phyloP scores from a whole-genome alignment of 2,113 vertebrate species.

The Neodontobutis hainanensis region DNA sequence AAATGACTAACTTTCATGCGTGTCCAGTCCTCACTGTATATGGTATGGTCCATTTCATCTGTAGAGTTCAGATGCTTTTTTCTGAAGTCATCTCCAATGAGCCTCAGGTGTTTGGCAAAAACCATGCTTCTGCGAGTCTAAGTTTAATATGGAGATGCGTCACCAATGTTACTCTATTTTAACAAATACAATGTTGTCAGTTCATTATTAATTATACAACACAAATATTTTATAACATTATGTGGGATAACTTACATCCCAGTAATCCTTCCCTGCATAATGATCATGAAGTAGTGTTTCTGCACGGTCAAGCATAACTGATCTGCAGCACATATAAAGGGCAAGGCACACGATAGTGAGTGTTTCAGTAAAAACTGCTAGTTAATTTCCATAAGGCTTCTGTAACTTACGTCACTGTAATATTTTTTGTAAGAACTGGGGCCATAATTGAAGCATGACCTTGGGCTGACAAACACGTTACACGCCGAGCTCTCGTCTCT shows the following conservation, averaged over 20 bases:
- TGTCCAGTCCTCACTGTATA: constrained; percentile 91
- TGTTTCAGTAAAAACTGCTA: too few species aligned
- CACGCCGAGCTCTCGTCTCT: constrained; percentile 88
- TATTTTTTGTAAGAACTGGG: constrained; percentile 86
- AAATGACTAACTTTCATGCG: constrained; percentile 84
- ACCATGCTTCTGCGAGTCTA: constrained; percentile 97
- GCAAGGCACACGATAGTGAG: too few species aligned
- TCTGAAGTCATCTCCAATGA: constrained; percentile 87
- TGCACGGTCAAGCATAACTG: constrained; percentile 94
- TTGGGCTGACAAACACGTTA: constrained; percentile 92
- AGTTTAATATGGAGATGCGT: constrained; percentile 13
- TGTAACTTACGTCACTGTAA: constrained; percentile 85
- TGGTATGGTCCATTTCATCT: constrained; percentile 80
- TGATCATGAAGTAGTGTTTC: constrained; percentile 97
- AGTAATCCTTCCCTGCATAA: constrained; percentile 95
- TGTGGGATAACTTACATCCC: constrained; percentile 87
- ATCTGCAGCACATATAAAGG: constrained; percentile 29
- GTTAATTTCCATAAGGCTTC: background rate
- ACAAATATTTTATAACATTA: background rate
- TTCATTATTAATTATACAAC: too few species aligned
- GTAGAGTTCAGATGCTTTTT: constrained; percentile 86
- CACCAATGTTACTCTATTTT: background rate
- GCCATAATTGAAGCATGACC: constrained; percentile 92
- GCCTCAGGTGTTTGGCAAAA: constrained; percentile 89
- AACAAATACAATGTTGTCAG: background rate